Conservation (phyloP, 2,113 vertebrate genomes). For the Brienomyrus longianalis region DNA sequence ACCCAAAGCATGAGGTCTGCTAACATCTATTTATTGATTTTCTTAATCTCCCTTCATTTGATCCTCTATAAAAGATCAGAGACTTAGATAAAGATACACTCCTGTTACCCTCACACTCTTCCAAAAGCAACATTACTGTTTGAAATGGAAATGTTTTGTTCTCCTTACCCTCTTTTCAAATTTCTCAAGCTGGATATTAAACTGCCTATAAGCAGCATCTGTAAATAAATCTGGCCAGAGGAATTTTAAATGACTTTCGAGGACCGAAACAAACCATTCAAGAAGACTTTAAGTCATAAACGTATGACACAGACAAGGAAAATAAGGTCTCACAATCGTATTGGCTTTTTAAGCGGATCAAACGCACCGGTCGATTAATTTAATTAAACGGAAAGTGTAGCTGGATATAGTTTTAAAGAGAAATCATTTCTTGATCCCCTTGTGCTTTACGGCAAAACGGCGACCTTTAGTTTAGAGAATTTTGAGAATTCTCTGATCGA, state of each 20-base stretch:
- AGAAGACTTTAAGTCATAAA: not conserved
- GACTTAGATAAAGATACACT: slow-evolving; percentile 5
- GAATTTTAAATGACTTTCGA: not conserved
- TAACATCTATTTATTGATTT: slow-evolving; percentile 9
- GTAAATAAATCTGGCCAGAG: not conserved
- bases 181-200: slow-evolving; percentile 7
- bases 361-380: not conserved
- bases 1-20: not conserved
- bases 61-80: not conserved
- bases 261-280: not conserved
- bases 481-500: not conserved
- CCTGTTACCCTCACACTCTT: not conserved
- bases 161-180: not conserved
- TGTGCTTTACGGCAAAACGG: not conserved
- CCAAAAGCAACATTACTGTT: slow-evolving; percentile 7
- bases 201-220: not conserved
- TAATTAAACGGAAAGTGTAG: not conserved
- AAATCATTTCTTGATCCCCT: not conserved
- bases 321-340: not conserved
- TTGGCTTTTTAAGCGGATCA: not conserved
- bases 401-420: not conserved
- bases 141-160: slow-evolving; percentile 9
- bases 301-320: not conserved
- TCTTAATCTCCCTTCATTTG: not conserved
- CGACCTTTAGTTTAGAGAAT: not conserved